Conservation (phyloP, 2,888 invertebrate genomes). For the Drosophila birchii region DNA sequence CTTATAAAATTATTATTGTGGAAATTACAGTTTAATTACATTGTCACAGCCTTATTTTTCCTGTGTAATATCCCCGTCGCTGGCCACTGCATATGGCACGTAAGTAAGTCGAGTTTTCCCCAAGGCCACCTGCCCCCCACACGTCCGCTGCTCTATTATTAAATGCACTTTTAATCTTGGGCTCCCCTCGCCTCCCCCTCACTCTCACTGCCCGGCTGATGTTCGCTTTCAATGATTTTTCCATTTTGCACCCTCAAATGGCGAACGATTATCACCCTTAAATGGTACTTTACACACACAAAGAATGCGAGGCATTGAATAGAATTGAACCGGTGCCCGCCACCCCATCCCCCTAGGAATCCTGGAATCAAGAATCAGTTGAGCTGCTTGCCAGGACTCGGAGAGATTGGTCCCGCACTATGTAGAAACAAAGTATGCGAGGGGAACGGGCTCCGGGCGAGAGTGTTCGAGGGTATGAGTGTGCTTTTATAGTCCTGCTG, state of each 20-base stretch:
- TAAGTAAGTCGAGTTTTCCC: slow-evolving; percentile 66
- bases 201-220: slow-evolving; percentile 21
- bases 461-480: slow-evolving; percentile 20
- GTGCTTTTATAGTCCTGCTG: slow-evolving; percentile 59
- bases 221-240: slow-evolving; percentile 78
- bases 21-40: background rate
- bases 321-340: slow-evolving; percentile 69
- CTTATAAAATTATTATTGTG: background rate
- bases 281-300: slow-evolving; percentile 83
- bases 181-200: slow-evolving; percentile 32
- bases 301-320: slow-evolving; percentile 78
- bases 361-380: slow-evolving; percentile 35
- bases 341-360: slow-evolving; percentile 3
- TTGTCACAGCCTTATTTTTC: background rate
- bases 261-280: slow-evolving; percentile 85
- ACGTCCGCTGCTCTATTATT: slow-evolving; percentile 72
- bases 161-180: slow-evolving; percentile 84
- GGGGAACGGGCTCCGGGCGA: background rate
- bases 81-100: slow-evolving; percentile 53
- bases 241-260: slow-evolving; percentile 84
- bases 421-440: slow-evolving; percentile 37
- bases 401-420: slow-evolving; percentile 38
- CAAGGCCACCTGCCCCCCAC: slow-evolving; percentile 55
- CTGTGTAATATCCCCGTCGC: slow-evolving; percentile 10
- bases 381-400: slow-evolving; percentile 49